Evolutionary conservation across 92 coral and sea anemone genomes (phyloP).

Genomic region (Epizoanthus scotinus): DNA sequence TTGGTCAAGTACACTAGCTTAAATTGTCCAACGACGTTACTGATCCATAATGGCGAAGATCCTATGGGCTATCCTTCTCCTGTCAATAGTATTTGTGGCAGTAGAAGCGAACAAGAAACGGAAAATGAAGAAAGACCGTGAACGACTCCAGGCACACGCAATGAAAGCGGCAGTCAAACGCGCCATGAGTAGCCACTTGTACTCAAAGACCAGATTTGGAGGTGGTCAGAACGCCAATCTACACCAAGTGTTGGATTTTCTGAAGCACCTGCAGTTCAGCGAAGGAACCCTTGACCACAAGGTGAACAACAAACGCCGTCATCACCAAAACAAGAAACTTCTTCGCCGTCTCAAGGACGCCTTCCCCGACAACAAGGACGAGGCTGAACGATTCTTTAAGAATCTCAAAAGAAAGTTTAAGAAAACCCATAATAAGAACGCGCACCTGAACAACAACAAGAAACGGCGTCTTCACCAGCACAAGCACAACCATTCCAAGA

Average conservation of each 20-base stretch:
- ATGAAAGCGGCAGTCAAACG: constrained; percentile 6
- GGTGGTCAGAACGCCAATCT: background rate
- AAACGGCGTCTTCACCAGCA: background rate
- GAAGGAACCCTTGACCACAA: background rate
- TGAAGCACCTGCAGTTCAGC: background rate
- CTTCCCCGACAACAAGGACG: background rate
- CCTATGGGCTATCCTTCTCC: background rate
- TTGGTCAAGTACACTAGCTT: background rate
- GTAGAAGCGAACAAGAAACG: background rate
- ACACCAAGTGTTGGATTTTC: constrained; percentile 14
- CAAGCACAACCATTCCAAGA: background rate
- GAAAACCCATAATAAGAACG: background rate
- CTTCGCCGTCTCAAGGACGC: constrained; percentile 11
- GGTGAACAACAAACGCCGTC: background rate
- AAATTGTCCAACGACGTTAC: background rate
- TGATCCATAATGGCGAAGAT: constrained; percentile 14
- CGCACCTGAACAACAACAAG: background rate
- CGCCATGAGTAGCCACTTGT: background rate
- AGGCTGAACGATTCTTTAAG: constrained; percentile 8
- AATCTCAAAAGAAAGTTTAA: background rate
- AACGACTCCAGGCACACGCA: background rate
- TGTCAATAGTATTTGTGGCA: background rate
- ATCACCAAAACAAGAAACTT: background rate
- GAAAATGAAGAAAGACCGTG: background rate
- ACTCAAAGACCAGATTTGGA: constrained; percentile 9